These are phyloP conservation scores for Abrostola tripartita DNA, from an alignment of 2,888 invertebrate genomes.

Conservation along the genomic window DNA sequence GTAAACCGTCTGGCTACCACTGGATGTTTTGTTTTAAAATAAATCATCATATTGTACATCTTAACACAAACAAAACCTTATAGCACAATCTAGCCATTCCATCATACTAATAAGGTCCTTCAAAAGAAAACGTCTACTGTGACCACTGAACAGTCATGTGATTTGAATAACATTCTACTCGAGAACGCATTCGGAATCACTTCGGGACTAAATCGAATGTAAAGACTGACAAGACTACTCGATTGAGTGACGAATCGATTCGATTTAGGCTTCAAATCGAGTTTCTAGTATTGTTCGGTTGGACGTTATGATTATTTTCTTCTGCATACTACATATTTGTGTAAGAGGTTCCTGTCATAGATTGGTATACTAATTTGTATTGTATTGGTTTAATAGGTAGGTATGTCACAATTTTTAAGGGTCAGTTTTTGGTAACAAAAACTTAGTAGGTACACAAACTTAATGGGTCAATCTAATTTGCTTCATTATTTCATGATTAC, in stretches of 20 bases:
- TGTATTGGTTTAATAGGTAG: too few species aligned
- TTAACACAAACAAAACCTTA: not conserved
- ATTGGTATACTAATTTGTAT: too few species aligned
- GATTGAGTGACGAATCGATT: conserved; percentile 20
- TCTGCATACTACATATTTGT: too few species aligned
- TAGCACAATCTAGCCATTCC: conserved; percentile 12
- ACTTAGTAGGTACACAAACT: too few species aligned
- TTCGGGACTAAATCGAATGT: conserved; percentile 37
- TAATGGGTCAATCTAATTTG: too few species aligned
- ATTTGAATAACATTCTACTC: conserved; percentile 43
- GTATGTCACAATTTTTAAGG: too few species aligned
- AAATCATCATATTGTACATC: not conserved
- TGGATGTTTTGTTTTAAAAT: too few species aligned
- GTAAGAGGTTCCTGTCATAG: too few species aligned
- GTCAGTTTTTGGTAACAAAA: too few species aligned
- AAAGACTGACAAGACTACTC: conserved; percentile 13
- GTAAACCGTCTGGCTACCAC: too few species aligned
- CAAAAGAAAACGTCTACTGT: conserved; percentile 47
- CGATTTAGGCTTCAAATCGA: conserved; percentile 6
- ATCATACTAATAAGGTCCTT: conserved; percentile 64
- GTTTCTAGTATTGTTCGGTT: not conserved
- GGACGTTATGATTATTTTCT: not conserved
- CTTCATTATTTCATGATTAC: too few species aligned
- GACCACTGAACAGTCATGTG: conserved; percentile 25
- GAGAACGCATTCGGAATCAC: conserved; percentile 18